Evolutionary conservation across 1,140 invertebrate genomes (phyloP).

Genomic region (Neodiprion virginianus): DNA sequence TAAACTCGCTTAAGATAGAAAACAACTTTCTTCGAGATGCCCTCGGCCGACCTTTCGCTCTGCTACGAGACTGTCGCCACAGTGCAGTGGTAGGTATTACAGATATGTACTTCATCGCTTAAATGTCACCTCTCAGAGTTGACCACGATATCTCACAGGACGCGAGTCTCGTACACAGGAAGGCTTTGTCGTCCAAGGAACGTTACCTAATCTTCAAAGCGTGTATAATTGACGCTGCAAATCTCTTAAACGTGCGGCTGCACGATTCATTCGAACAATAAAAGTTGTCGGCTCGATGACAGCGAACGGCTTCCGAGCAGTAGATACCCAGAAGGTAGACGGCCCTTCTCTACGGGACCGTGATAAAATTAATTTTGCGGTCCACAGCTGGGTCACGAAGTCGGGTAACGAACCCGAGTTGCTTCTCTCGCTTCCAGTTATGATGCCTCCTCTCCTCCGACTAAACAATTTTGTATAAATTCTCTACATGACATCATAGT

Average conservation of each 20-base stretch:
- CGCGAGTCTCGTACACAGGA: not conserved
- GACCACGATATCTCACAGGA: not conserved
- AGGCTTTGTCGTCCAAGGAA: not conserved
- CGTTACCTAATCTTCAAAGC: not conserved
- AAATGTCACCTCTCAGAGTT: constrained; percentile 1
- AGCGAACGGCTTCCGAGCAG: not conserved
- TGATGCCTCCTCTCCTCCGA: not conserved
- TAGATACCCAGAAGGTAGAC: not conserved
- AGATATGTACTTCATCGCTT: not conserved
- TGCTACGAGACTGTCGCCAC: not conserved
- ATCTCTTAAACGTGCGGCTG: not conserved
- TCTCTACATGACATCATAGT: not conserved
- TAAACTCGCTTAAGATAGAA: constrained; percentile 1
- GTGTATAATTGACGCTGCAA: constrained; percentile 7
- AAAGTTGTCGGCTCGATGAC: not conserved
- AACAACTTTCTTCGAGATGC: constrained; percentile 5
- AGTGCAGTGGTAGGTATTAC: not conserved
- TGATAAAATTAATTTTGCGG: constrained; percentile 1
- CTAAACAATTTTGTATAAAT: not conserved
- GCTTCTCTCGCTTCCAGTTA: not conserved
- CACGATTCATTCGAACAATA: not conserved
- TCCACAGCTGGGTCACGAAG: not conserved
- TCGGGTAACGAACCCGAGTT: not conserved
- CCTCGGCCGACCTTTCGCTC: constrained; percentile 1
- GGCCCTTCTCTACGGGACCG: not conserved